phyloP scores from a whole-genome alignment of 2,797 vertebrate species.

The Nasua narica region DNA sequence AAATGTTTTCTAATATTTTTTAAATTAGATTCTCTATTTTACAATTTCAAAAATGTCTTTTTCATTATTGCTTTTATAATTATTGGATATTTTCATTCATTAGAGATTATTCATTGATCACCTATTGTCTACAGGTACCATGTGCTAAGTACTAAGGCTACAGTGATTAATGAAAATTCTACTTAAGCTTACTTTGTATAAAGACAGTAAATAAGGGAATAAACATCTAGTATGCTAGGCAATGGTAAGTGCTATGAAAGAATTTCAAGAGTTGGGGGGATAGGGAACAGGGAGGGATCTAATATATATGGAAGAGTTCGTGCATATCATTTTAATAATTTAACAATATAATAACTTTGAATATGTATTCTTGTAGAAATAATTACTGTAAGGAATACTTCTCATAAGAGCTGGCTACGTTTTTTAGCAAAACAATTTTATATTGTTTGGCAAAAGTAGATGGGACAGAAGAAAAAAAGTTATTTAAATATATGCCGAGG shows the following conservation, averaged over 20 bases:
- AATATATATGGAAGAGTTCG: neutral
- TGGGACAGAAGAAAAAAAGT: neutral
- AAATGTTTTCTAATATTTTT: neutral
- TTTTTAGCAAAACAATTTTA: neutral
- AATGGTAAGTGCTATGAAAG: neutral
- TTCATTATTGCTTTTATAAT: neutral
- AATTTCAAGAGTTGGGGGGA: neutral
- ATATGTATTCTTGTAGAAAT: neutral
- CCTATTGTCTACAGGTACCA: neutral
- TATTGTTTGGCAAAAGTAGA: neutral
- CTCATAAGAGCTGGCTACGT: neutral
- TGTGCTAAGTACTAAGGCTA: neutral
- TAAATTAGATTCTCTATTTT: neutral
- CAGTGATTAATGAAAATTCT: neutral
- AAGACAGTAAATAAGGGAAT: neutral
- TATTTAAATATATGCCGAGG: neutral
- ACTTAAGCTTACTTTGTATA: neutral
- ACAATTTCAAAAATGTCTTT: neutral
- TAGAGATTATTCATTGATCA: neutral
- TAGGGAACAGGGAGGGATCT: neutral
- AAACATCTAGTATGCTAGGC: neutral
- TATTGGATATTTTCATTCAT: conserved; percentile 20
- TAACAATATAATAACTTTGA: neutral
- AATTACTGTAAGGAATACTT: neutral
- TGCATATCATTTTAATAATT: conserved; percentile 11